These are phyloP conservation scores for Callionymus lyra DNA, from an alignment of 2,113 vertebrate genomes.

Conservation along the genomic window DNA sequence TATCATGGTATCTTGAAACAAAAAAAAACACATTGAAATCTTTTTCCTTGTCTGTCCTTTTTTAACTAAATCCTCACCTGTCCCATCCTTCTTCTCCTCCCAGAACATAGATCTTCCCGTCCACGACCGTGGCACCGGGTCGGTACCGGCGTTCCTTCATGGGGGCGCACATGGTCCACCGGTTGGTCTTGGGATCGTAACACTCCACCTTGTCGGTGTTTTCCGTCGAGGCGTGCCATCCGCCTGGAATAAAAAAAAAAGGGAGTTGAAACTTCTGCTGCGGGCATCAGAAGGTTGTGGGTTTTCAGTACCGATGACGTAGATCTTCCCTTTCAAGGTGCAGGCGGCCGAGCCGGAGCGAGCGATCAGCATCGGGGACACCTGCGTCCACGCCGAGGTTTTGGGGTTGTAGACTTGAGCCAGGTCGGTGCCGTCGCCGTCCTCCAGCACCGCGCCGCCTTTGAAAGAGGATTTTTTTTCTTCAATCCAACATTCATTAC, in stretches of 20 bases:
- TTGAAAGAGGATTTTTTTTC: too few relatives aligned
- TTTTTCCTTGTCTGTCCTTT: too few relatives aligned
- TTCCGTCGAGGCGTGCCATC: constrained; percentile 72
- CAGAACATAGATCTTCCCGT: constrained; percentile 71
- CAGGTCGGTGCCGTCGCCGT: constrained; percentile 70
- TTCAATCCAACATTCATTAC: too few relatives aligned
- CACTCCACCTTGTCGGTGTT: constrained; percentile 76
- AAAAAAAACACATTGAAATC: too few relatives aligned
- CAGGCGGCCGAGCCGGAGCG: constrained; percentile 74
- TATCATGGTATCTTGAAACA: constrained; percentile 71
- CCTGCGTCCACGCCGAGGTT: constrained; percentile 58
- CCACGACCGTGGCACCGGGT: constrained; percentile 69
- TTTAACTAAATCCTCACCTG: constrained; percentile 38
- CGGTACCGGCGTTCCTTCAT: constrained; percentile 75
- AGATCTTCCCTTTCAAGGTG: constrained; percentile 70
- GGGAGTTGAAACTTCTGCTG: neutral
- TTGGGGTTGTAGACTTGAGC: constrained; percentile 74
- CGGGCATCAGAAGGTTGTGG: neutral
- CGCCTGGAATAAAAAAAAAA: constrained; percentile 32
- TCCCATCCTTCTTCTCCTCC: constrained; percentile 75
- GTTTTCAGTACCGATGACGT: constrained; percentile 62
- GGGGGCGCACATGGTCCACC: constrained; percentile 73
- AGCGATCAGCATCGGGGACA: constrained; percentile 73
- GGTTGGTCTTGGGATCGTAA: constrained; percentile 69
- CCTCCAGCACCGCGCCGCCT: constrained; percentile 73